phyloP scores from a whole-genome alignment of 2,113 vertebrate genomes.

The Paratilapia polleni region DNA sequence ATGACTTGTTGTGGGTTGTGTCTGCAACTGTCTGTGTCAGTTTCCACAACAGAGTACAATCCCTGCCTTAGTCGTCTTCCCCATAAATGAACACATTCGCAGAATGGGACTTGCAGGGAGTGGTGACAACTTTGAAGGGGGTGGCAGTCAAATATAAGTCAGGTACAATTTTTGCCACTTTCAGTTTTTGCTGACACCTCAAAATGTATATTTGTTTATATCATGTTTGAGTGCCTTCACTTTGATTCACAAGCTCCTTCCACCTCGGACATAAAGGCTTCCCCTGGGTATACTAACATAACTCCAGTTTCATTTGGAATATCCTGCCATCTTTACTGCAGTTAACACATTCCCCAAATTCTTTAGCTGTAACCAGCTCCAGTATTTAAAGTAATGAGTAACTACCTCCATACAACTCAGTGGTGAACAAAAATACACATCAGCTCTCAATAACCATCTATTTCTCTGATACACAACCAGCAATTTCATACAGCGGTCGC shows the following conservation, averaged over 20 bases:
- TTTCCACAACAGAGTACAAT: not conserved
- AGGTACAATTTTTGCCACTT: no score
- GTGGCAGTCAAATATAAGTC: not conserved
- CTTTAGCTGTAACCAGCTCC: not conserved
- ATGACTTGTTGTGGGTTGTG: not conserved
- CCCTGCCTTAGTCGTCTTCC: not conserved
- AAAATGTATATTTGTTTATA: not conserved
- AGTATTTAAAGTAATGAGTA: conserved; percentile 5
- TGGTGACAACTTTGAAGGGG: not conserved
- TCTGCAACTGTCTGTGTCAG: not conserved
- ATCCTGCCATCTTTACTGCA: not conserved
- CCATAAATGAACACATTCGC: not conserved
- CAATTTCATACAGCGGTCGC: conserved; percentile 26
- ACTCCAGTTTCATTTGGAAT: not conserved
- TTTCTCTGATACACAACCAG: conserved; percentile 22
- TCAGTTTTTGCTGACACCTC: not conserved
- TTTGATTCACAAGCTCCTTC: not conserved
- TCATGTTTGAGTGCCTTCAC: not conserved
- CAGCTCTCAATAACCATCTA: not conserved
- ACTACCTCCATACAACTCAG: not conserved
- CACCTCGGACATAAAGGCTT: not conserved
- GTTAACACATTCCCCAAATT: not conserved
- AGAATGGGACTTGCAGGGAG: not conserved
- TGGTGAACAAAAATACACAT: conserved; percentile 30
- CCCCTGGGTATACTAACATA: not conserved